Evolutionary conservation across 2,113 vertebrate genomes (phyloP).

Genomic region (Todiramphus chloris): DNA sequence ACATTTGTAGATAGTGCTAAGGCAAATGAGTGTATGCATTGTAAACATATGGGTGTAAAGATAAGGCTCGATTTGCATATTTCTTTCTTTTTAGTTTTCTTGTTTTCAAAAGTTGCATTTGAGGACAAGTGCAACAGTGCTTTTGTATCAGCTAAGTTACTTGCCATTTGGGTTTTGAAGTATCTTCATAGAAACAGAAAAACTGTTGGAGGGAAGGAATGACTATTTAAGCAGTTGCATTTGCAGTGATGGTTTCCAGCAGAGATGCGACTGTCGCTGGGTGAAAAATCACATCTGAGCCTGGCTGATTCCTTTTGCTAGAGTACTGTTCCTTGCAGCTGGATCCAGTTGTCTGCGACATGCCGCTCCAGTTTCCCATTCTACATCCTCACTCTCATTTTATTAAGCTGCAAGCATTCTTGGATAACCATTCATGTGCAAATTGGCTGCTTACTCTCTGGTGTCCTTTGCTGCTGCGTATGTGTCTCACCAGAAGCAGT

Average conservation of each 20-base stretch:
- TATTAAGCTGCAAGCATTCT: neutral
- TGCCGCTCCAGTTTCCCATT: neutral
- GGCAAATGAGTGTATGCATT: neutral
- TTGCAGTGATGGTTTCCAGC: neutral
- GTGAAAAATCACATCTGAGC: accelerated
- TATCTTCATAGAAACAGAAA: neutral
- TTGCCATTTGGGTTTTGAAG: neutral
- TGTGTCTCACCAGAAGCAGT: neutral
- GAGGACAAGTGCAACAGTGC: neutral
- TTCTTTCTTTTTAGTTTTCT: neutral
- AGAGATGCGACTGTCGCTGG: neutral
- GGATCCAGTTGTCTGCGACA: neutral
- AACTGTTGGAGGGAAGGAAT: neutral
- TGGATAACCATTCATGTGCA: neutral
- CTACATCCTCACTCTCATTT: neutral
- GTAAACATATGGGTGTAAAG: conserved; percentile 10
- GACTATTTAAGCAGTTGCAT: neutral
- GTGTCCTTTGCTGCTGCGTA: neutral
- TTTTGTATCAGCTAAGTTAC: neutral
- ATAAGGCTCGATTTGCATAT: conserved; percentile 36
- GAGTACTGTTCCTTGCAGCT: neutral
- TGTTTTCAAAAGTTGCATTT: neutral
- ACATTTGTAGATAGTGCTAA: neutral
- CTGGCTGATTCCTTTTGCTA: neutral
- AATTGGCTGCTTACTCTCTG: accelerated